These are phyloP conservation scores for Latrodectus hesperus DNA, from an alignment of 2,888 invertebrate species.

Conservation along the genomic window DNA sequence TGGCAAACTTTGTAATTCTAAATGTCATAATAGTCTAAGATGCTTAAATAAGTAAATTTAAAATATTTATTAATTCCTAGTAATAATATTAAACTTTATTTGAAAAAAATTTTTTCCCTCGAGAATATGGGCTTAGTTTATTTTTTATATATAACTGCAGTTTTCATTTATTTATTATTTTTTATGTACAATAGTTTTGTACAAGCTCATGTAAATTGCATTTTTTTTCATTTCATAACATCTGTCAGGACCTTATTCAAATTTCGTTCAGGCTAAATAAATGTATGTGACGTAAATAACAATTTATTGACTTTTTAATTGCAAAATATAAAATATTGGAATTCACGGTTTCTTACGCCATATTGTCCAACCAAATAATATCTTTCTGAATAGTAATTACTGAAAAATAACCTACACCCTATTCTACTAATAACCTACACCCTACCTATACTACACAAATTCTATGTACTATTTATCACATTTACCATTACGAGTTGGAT, in stretches of 20 bases:
- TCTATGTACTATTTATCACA: background rate
- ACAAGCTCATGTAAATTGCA: background rate
- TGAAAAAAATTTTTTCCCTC: too few relatives aligned
- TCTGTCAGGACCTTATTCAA: too few relatives aligned
- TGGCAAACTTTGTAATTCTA: too few relatives aligned
- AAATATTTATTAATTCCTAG: too few relatives aligned
- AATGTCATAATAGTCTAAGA: too few relatives aligned
- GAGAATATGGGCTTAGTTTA: too few relatives aligned
- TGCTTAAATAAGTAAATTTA: too few relatives aligned
- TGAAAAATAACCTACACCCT: background rate
- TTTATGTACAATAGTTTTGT: background rate
- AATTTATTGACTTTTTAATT: background rate
- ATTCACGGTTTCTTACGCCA: background rate
- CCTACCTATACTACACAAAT: too few relatives aligned
- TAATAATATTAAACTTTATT: too few relatives aligned
- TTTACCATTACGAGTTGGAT: background rate
- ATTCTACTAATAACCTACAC: background rate
- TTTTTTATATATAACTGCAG: too few relatives aligned
- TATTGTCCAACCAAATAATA: background rate
- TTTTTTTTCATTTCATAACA: too few relatives aligned
- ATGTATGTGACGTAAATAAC: background rate
- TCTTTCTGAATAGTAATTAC: background rate
- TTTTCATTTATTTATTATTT: too few relatives aligned
- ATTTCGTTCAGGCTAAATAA: background rate
- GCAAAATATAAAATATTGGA: background rate